A percentile compares a stretch with the other conserved stretches of the same genome.
These are phyloP conservation scores for Callipepla californica DNA, from an alignment of 2,113 vertebrate species.

Conservation along the genomic window DNA sequence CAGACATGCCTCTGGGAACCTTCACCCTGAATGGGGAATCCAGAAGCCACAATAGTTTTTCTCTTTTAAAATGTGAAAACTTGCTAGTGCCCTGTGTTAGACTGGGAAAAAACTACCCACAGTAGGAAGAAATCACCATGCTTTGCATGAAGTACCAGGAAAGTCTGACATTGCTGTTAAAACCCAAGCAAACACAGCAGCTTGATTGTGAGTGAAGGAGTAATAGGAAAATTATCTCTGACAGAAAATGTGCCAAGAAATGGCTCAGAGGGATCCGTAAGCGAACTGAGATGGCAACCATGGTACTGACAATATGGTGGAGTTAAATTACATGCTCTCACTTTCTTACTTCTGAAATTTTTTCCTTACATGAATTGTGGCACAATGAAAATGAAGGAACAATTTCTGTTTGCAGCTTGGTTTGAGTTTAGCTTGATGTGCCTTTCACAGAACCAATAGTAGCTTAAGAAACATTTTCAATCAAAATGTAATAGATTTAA, in stretches of 20 bases:
- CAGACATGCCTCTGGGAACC: background rate
- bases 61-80: background rate
- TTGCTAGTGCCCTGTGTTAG: background rate
- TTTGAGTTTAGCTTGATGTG: background rate
- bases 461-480: background rate
- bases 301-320: background rate
- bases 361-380: background rate
- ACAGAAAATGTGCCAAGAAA: background rate
- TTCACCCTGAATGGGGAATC: background rate
- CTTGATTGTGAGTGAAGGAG: background rate
- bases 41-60: background rate
- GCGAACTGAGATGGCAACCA: background rate
- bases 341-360: background rate
- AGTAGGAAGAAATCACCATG: fast-evolving
- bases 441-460: background rate
- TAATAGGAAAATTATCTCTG: background rate
- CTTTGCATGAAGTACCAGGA: background rate
- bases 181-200: background rate
- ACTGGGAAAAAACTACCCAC: background rate
- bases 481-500: background rate
- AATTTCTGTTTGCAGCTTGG: background rate
- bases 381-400: background rate
- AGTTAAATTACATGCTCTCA: background rate
- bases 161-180: background rate
- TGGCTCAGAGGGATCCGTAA: background rate